Evolutionary conservation across 2,113 vertebrate genomes (phyloP), one percentile per base, ranked within the genome.

Genomic region (Trichomycterus rosablanca): DNA sequence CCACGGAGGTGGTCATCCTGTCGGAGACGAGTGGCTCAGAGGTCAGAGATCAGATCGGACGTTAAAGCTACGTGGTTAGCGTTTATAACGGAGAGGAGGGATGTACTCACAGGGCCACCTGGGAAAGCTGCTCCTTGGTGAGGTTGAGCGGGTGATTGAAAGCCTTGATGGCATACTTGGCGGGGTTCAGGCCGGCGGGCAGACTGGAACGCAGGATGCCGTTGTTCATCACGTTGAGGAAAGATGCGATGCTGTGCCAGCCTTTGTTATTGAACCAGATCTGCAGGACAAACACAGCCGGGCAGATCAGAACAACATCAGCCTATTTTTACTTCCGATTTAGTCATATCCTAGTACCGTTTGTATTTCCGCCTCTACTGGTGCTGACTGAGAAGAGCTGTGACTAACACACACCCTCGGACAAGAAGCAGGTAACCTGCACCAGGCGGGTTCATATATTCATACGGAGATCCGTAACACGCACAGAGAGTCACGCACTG

Each of bases 231-330:
- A 99, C 93, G 1, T 95, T 99, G 59, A 98, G 80, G 68, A 99
- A 99, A 15, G 95, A 86, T 7, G 89, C 89, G 0, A 98, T 86
- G 35, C 94, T 95, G 74, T 99, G 96, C 94, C 95, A 99, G 59
- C 94, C 95, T 65, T 99, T 99, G 84, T 97, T 98, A 79, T 99
- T 98, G 76, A 98, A 99, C 96, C 95, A 99, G 62, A 99, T 93
- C 96, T 99, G 76, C 68, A 66, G 10, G 48, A n/a, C n/a, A n/a
- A n/a, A n/a, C n/a, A n/a, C n/a, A n/a, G n/a, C n/a, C n/a, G n/a
- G n/a, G n/a, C n/a, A n/a, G n/a, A n/a, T n/a, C n/a, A n/a, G n/a
- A n/a, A n/a, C n/a, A n/a, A n/a, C n/a, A n/a, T n/a, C n/a, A n/a
- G n/a, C n/a, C n/a, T n/a, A n/a, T n/a, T n/a, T n/a, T n/a, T n/a